Conservation (phyloP, 2,888 invertebrate genomes). For the Aphidoletes aphidimyza region DNA sequence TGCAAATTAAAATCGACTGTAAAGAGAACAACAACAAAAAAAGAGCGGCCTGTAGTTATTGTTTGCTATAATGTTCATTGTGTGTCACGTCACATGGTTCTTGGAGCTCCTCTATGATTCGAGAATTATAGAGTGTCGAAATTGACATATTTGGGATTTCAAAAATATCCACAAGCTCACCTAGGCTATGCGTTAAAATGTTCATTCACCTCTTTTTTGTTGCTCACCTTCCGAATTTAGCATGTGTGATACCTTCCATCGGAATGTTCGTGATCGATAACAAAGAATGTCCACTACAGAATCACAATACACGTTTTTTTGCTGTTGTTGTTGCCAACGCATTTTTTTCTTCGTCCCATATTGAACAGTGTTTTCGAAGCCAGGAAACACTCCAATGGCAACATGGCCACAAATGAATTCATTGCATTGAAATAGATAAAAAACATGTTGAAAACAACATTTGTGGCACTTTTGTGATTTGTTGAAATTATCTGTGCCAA, state of each 20-base stretch:
- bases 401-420: no score
- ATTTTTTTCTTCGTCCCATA: no score
- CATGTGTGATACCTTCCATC: no score
- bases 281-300: no score
- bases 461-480: not conserved
- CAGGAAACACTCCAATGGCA: no score
- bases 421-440: not conserved
- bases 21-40: not conserved
- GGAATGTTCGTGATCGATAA: no score
- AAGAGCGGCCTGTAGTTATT: not conserved
- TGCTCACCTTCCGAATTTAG: no score
- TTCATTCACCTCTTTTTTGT: no score
- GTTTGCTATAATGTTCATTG: not conserved
- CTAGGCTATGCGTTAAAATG: not conserved
- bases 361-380: no score
- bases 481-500: not conserved
- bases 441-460: not conserved
- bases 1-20: not conserved
- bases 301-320: no score
- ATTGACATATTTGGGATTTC: constrained; percentile 18
- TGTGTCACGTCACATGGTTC: not conserved
- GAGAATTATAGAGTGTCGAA: constrained; percentile 10
- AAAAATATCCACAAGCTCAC: constrained; percentile 11
- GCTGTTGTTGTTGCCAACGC: no score
- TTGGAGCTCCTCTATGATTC: not conserved